Base-by-base conservation (phyloP, 53 echinoderm and acorn worm genomes). In the Crossaster papposus region DNA sequence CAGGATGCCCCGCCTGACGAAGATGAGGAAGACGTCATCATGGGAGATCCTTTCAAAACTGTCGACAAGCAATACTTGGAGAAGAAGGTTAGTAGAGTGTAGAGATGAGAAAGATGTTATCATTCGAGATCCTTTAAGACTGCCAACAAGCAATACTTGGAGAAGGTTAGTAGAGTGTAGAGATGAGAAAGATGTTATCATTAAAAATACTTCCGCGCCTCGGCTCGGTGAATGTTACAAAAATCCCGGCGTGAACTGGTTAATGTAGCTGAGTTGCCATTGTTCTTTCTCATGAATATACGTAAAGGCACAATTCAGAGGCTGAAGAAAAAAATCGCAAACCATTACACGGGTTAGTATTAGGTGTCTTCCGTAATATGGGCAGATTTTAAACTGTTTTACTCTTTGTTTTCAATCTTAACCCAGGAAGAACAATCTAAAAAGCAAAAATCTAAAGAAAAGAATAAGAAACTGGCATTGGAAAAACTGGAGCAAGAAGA, bases 11-110 rank as follows among this genome's bases (percentile, higher is more conserved):
- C 81, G 3, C 85, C 84, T 0, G 92, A 88, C 30, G 91, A 91
- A 14, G 94, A 92, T 52, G 94, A 91, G 8, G 97, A 89, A 15
- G 90, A 83, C 26, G 83, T 86, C 3, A 55, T 75, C 34, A 70
- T 36, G 34, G 91, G 75, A 13, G 84, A 97, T 86, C 97, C 97
- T 37, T 97, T 95, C 84, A 82, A 95, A 70, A 65, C 89, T 55
- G 92, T 97, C 1, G 85, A 92, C 80, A 80, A 91, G 23, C 79
- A 84, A 0, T 93, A 93, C 86, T 93, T 96, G 92, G 85, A 92
- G 3, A 82, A 93, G 38, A 91, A 94, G 92, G 96, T 96, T 33
- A 92, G 91, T 51, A 10, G 70, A 80, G 23, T 23, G 11, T 68
- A 6, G 4, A 26, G 68, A 12, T 52, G 94, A 91, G 8, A 95